Evolutionary conservation across 2,113 vertebrate species (phyloP), one percentile per base, ranked within the genome.

Genomic region (Xerus inauris): DNA sequence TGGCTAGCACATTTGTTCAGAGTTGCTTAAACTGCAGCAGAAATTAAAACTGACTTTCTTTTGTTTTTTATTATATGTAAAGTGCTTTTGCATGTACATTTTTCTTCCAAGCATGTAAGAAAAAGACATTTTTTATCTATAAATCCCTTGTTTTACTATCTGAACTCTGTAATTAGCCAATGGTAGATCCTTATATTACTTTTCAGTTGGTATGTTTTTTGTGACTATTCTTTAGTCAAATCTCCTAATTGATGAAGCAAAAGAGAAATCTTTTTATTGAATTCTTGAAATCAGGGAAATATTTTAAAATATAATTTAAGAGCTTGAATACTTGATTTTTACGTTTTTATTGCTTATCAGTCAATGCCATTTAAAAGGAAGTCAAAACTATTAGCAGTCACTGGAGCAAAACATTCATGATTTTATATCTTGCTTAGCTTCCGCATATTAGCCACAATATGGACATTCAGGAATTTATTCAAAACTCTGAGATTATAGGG

Each of bases 401-500:
- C 96, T 96, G 83, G 40, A 2, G 0, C 62, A 65, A 97, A 97
- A 91, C 22, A 40, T 84, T 87, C 83, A 35, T n/a, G 7, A 84
- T 45, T 87, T 92, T 91, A 79, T 95, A 71, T 86, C 76, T 82
- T 0, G 72, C 89, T 75, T 96, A 91, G 45, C 73, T 97, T 98
- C 86, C 69, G 77, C 96, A 97, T 93, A 83, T 79, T 77, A 95
- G 91, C 97, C 95, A 96, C 97, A 97, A 94, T 65, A 64, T 83
- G 96, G 67, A 8, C 86, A 87, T 92, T 97, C 95, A 97, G 94
- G 51, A 88, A 98, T 96, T 94, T 94, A 97, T 94, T 97, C 96
- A 95, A 98, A 98, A 97, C 81, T 98, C 95, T 94, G 84, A 92
- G 86, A 97, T 97, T 97, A 97, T 79, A 98, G 62, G 96, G 86